Evolutionary conservation across 1,140 invertebrate genomes (phyloP).

Genomic region (Nylanderia fulva): DNA sequence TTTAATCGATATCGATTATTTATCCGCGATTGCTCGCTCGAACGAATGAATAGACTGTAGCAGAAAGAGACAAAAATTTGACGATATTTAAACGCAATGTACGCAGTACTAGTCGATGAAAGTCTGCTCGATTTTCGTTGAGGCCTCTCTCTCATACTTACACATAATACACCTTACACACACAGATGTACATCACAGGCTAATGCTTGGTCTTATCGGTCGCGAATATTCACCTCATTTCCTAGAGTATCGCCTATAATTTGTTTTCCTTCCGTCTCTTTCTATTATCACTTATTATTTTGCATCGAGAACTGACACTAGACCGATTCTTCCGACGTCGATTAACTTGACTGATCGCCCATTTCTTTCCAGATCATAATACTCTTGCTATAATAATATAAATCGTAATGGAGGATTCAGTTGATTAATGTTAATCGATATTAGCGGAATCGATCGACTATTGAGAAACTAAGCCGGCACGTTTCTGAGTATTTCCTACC

Average conservation of each 20-base stretch:
- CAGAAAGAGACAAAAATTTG: neutral
- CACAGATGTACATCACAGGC: neutral
- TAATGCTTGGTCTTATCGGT: slow-evolving; percentile 10
- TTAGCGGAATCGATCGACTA: neutral
- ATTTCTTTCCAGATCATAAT: neutral
- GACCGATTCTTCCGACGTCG: neutral
- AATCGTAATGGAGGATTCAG: neutral
- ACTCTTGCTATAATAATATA: neutral
- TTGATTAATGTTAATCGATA: neutral
- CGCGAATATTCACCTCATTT: slow-evolving; percentile 20
- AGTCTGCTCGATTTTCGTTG: slow-evolving; percentile 21
- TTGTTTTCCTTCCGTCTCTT: neutral
- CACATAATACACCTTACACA: no score
- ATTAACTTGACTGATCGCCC: neutral
- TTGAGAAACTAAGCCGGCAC: slow-evolving; percentile 8
- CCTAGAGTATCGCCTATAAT: neutral
- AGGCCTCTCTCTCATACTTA: neutral
- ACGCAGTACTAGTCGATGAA: slow-evolving; percentile 21
- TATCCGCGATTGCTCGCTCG: slow-evolving; percentile 39
- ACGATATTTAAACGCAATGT: neutral
- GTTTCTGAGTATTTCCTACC: slow-evolving; percentile 33
- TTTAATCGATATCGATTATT: slow-evolving; percentile 38
- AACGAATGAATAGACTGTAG: neutral
- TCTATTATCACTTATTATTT: slow-evolving; percentile 18
- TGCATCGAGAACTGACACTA: neutral